Base-by-base conservation (phyloP, 2,888 invertebrate genomes). In the Carpatolechia fugitivella region DNA sequence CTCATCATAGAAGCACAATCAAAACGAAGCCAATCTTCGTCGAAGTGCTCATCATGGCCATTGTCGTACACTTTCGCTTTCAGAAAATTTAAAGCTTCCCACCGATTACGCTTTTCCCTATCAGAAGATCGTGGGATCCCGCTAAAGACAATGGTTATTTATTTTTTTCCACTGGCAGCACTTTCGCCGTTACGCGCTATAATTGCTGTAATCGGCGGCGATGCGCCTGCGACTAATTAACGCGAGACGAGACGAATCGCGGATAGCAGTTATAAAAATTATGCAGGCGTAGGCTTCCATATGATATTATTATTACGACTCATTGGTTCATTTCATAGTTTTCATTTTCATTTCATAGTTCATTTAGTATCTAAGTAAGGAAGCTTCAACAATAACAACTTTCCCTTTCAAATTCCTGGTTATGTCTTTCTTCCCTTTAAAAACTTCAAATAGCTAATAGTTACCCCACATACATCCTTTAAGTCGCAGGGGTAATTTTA, bases 51-150 rank as follows among this genome's bases (percentile, higher is more conserved):
- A 67, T 68, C 58, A 70, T 63, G 64, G 66, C 76, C 65, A 80
- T 82, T 84, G 82, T 84, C 78, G 68, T 62, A 60, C 70, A 74
- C 83, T 87, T 85, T 88, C 86, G 78, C 82, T 86, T 80, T 85
- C 76, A 74, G 70, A 62, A 72, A 69, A 68, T 71, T 72, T 67
- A 66, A 76, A 72, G 71, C 75, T 86, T 88, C 89, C 85, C 89
- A 88, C 80, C 72, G 79, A 84, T 80, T 80, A 79, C 84, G 81
- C 79, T 82, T 87, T 85, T 85, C 82, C 81, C 81, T 85, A 85
- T 85, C 87, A 78, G 67, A 74, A 84, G 82, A 88, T 86, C 89
- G 89, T 89, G 89, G 85, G 89, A 89, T 59, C 61, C 60, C 60
- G 63, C 60, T 64, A 69, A 70, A 77, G 71, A 86, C 87, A 88